phyloP scores from a whole-genome alignment of 2,113 vertebrate species.

The Forbesichthys papilliferus region DNA sequence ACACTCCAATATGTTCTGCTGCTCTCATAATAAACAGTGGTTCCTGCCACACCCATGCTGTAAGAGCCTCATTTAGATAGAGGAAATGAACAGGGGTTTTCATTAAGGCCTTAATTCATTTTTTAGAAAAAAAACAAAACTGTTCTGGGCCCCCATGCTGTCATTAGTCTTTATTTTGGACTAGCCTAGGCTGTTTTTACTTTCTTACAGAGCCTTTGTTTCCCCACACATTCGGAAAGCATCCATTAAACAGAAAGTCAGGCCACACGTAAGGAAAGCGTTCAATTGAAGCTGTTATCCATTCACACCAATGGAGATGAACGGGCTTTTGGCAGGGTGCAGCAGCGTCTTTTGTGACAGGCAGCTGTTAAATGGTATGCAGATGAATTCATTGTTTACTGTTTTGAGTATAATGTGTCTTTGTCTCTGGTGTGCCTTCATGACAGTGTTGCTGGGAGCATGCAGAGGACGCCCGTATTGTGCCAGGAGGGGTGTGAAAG shows the following conservation, averaged over 20 bases:
- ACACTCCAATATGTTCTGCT: too few species aligned
- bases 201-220: background rate
- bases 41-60: conserved; percentile 25
- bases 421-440: conserved; percentile 42
- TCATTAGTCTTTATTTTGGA: background rate
- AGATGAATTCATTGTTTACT: conserved; percentile 53
- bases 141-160: conserved; percentile 4
- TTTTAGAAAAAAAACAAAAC: background rate
- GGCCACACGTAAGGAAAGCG: background rate
- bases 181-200: background rate
- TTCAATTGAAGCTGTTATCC: background rate
- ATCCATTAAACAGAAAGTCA: conserved; percentile 6
- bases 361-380: conserved; percentile 45
- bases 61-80: conserved; percentile 18
- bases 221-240: background rate
- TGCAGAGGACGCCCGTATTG: conserved; percentile 38
- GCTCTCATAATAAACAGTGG: too few species aligned
- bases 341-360: conserved; percentile 42
- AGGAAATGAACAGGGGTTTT: conserved; percentile 32
- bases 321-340: conserved; percentile 8
- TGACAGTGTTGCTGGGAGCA: background rate
- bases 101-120: background rate
- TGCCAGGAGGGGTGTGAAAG: conserved; percentile 30
- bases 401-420: conserved; percentile 32
- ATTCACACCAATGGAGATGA: conserved; percentile 21